Evolutionary conservation across 2,797 vertebrate genomes (phyloP), one percentile per base, ranked within the genome.

Genomic region (Pelobates cultripes): DNA sequence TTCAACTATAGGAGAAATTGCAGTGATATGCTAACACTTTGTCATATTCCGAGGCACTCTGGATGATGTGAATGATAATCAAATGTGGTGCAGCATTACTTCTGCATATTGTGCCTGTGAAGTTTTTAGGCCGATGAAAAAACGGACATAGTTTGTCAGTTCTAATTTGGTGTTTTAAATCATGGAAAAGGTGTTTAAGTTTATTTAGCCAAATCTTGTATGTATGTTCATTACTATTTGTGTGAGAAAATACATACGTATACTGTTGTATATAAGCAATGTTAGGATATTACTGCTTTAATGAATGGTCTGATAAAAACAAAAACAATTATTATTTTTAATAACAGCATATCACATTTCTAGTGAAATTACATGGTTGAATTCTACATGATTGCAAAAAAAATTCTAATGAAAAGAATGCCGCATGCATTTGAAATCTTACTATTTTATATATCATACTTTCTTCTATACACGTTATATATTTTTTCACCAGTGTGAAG

Each of bases 121-220:
- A 83, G 81, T 75, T 71, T 28, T 28, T 63, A 77, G 76, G 70
- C 47, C 66, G 77, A 47, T 84, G 73, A 44, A 75, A 44, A 75
- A 42, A 71, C 47, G 47, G 82, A 84, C 77, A 84, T 84, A 73
- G 82, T 75, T 79, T 84, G 77, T 84, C 77, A 75, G 63, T 79
- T 40, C 64, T 75, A 72, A 84, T 84, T 76, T 79, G 73, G 66
- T 15, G n/a, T 73, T 45, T 78, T 79, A 79, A 79, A 75, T 44
- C 43, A 53, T 79, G 47, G 10, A 47, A 75, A 79, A 75, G 41
- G 64, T 68, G 41, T 57, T 40, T 45, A 7, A 61, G 9, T 71
- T 79, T 64, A 64, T 79, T 79, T 67, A 66, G 57, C 13, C 51
- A 64, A 64, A n/a, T 41, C 0, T 68, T 68, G 3, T 43, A 43